phyloP scores from a whole-genome alignment of 2,797 vertebrate species.

The Peromyscus nudipes region DNA sequence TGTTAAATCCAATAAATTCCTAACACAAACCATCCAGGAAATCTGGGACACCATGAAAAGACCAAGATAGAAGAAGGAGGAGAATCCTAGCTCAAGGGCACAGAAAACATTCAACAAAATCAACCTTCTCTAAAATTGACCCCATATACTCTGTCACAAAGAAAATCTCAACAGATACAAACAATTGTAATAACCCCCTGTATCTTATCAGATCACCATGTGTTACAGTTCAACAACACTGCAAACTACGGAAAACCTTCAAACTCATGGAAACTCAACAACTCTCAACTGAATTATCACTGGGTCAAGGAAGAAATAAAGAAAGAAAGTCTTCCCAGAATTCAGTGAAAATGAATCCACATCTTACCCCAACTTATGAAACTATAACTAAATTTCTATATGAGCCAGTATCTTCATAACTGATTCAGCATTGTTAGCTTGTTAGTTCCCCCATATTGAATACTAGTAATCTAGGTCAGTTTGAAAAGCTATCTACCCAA shows the following conservation, averaged over 20 bases:
- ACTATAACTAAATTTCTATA: constrained; percentile 40
- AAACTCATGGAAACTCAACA: neutral
- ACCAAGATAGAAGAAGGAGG: neutral
- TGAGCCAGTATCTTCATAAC: neutral
- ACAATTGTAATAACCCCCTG: neutral
- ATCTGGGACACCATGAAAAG: neutral
- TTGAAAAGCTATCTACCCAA: neutral
- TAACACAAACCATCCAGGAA: neutral
- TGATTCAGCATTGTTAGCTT: constrained; percentile 26
- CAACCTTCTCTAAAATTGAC: neutral
- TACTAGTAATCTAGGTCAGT: constrained; percentile 3
- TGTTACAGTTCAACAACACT: neutral
- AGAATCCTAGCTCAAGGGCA: neutral
- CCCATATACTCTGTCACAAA: neutral
- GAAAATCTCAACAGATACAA: neutral
- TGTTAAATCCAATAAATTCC: neutral
- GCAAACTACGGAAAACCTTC: neutral
- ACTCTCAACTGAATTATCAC: neutral
- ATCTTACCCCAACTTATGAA: neutral
- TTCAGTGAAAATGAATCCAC: too few species aligned
- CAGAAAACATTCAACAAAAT: neutral
- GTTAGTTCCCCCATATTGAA: neutral
- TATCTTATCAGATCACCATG: neutral
- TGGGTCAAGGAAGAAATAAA: neutral
- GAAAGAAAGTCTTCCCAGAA: too few species aligned